phyloP scores from a whole-genome alignment of 2,797 vertebrate species.

The Smutsia temminckii region DNA sequence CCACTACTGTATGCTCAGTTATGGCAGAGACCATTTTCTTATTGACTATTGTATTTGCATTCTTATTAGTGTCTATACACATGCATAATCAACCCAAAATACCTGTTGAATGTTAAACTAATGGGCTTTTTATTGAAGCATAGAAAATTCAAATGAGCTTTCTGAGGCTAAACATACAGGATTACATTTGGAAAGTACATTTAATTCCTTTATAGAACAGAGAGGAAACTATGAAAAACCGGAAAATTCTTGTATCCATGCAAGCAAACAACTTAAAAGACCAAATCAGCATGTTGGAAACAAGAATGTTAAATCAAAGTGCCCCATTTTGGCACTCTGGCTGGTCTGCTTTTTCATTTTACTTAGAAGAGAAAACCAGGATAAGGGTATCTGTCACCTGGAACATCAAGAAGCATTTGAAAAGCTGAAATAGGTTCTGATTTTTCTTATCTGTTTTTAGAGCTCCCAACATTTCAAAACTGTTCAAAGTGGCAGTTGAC shows the following conservation, averaged over 20 bases:
- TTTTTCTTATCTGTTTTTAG: slow-evolving; percentile 51
- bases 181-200: slow-evolving; percentile 31
- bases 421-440: slow-evolving; percentile 17
- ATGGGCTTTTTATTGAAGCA: slow-evolving; percentile 5
- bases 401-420: slow-evolving; percentile 48
- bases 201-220: background rate
- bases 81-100: background rate
- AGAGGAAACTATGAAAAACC: slow-evolving; percentile 19
- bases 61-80: slow-evolving; percentile 1
- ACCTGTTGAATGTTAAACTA: background rate
- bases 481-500: slow-evolving; percentile 40
- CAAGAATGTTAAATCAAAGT: slow-evolving; percentile 1
- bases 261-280: slow-evolving; percentile 44
- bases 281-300: slow-evolving; percentile 21
- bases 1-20: background rate
- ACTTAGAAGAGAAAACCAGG: slow-evolving; percentile 15
- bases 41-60: background rate
- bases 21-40: background rate
- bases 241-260: background rate
- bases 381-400: slow-evolving; percentile 23
- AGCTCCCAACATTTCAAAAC: slow-evolving; percentile 29
- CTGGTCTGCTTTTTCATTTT: slow-evolving; percentile 13
- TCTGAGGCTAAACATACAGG: background rate
- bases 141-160: slow-evolving; percentile 45
- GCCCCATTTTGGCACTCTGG: background rate